A percentile compares a stretch with the other conserved stretches of the same genome.
Evolutionary conservation across 53 echinoderm and acorn worm genomes (phyloP).

Genomic region (Hippasteria phrygiana): DNA sequence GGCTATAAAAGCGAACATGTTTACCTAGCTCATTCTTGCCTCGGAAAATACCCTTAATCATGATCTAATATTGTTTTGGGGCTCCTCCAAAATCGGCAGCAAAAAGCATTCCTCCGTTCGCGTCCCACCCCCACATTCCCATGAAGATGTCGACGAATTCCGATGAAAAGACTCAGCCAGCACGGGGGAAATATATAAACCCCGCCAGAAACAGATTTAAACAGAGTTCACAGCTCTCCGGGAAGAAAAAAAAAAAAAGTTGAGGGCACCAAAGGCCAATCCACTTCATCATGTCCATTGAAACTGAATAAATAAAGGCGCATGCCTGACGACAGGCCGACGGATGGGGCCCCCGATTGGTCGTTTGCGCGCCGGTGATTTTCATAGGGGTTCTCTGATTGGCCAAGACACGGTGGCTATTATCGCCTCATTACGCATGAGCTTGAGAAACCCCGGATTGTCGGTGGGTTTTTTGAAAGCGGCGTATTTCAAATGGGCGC

Average conservation of each 20-base stretch:
- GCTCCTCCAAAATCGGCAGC: constrained; percentile 5
- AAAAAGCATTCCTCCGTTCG: not conserved
- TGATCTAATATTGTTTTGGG: constrained; percentile 28
- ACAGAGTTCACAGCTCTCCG: not conserved
- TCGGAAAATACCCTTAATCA: constrained; percentile 27
- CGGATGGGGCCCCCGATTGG: constrained; percentile 18
- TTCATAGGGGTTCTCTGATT: constrained; percentile 30
- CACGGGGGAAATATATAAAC: constrained; percentile 13
- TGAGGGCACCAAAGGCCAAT: constrained; percentile 58
- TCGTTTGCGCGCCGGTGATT: constrained; percentile 48
- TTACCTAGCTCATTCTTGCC: constrained; percentile 24
- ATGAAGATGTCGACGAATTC: constrained; percentile 13
- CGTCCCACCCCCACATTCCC: constrained; percentile 18
- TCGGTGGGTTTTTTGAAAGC: constrained; percentile 54
- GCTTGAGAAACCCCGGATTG: constrained; percentile 56
- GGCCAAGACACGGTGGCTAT: constrained; percentile 42
- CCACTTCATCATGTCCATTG: constrained; percentile 58
- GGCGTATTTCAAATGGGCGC: constrained; percentile 67
- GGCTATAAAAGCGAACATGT: constrained; percentile 39
- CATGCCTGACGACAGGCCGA: constrained; percentile 41
- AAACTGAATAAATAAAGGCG: constrained; percentile 67
- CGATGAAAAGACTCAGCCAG: constrained; percentile 1
- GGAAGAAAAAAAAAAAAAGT: constrained; percentile 1
- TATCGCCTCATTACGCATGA: constrained; percentile 61
- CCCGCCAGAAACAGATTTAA: constrained; percentile 26